Evolutionary conservation across 2,113 vertebrate species (phyloP), one percentile per base, ranked within the genome.

Genomic region (Paramormyrops kingsleyae): DNA sequence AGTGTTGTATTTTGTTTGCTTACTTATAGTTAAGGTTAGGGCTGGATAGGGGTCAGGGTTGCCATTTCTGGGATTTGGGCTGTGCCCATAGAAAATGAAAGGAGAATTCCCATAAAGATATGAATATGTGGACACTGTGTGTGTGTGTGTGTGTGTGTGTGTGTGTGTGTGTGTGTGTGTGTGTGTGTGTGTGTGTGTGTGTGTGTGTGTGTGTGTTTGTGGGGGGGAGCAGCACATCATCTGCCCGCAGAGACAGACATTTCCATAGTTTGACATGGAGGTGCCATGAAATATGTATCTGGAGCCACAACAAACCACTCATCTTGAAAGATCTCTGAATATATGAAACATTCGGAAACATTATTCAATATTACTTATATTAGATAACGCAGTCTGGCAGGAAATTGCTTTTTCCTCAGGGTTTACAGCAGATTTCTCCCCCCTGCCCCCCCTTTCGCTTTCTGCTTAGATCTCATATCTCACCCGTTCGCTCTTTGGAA

Each of bases 401-500:
- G 87, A 88, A 66, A 88, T 88, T 59, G 87, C 87, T 88, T 88
- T 59, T 87, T 87, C 85, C 85, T 87, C n/a, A 35, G 85, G 85
- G 85, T 49, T 87, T 87, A 17, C 49, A 35, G 85, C 50, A 87
- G 17, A 88, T 39, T 13, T 6, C 27, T 19, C 49, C 12, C 46
- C 49, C 17, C 31, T 13, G 13, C 44, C 44, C 19, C 21, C 86
- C 49, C 1, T 17, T 52, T 66, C 24, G 10, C 17, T 88, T 66
- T 50, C n/a, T 17, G n/a, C 59, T 74, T 49, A 50, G 46, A 83
- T 31, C 47, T 53, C 15, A 89, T 21, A 19, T 59, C 49, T 35
- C 24, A 21, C 17, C n/a, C 70, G 13, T 13, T 83, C 19, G 6
- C 70, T 87, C 46, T 89, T 83, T 89, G 12, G 50, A 83, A 83